Evolutionary conservation across 2,888 invertebrate species (phyloP).

Genomic region (Campopleginae sp.): DNA sequence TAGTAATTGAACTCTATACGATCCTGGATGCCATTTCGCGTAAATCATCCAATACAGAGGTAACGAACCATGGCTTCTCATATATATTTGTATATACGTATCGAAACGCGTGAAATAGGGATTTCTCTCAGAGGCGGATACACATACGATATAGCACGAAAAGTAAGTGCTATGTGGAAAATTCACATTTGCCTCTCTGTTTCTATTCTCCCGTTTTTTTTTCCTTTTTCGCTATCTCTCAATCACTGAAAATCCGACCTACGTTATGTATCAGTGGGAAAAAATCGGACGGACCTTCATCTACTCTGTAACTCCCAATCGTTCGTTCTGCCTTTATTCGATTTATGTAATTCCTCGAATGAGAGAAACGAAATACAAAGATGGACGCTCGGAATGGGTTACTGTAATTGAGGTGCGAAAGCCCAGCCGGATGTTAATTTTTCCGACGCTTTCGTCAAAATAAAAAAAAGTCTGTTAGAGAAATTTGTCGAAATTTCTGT

Average conservation of each 20-base stretch:
- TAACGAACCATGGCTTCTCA: conserved; percentile 55
- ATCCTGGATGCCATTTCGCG: conserved; percentile 60
- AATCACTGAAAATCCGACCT: conserved; percentile 23
- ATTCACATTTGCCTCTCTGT: conserved; percentile 42
- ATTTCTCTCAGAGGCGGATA: conserved; percentile 45
- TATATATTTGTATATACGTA: background rate
- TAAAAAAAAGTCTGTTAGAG: background rate
- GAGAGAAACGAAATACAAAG: conserved; percentile 8
- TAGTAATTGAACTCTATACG: conserved; percentile 51
- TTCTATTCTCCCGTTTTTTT: conserved; percentile 26
- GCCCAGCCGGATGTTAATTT: background rate
- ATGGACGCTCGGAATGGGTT: background rate
- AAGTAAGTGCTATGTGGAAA: conserved; percentile 48
- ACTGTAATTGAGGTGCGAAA: background rate
- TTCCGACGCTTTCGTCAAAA: background rate
- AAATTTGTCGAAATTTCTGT: background rate
- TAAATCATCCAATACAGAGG: conserved; percentile 56
- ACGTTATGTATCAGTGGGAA: conserved; percentile 44
- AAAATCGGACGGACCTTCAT: conserved; percentile 51
- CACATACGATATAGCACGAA: conserved; percentile 31
- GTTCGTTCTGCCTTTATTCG: conserved; percentile 37
- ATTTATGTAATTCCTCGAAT: conserved; percentile 52
- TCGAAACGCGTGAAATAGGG: conserved; percentile 40
- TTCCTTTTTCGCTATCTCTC: conserved; percentile 33
- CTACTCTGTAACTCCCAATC: background rate